Percentiles rank a stretch among this genome's conserved stretches.
Evolutionary conservation across 2,797 vertebrate species (phyloP).

Genomic region (Rhinella marina): DNA sequence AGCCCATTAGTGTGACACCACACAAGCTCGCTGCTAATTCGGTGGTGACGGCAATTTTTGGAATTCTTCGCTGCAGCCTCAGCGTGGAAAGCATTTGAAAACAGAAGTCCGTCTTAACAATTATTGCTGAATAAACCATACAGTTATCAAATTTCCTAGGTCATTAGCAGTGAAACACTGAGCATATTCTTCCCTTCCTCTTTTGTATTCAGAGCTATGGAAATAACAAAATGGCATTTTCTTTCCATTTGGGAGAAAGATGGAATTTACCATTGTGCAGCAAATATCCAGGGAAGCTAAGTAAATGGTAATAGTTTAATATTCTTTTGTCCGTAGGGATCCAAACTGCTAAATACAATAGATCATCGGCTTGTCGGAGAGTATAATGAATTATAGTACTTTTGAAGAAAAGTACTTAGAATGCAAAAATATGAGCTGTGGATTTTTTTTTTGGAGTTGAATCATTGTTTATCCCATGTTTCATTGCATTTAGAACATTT

Average conservation of each 20-base stretch:
- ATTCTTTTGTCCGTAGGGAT: slow-evolving; percentile 71
- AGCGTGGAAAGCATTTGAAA: slow-evolving; percentile 43
- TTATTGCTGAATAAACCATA: slow-evolving; percentile 67
- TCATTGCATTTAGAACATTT: neutral
- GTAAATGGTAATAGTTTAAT: slow-evolving; percentile 77
- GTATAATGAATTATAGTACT: slow-evolving; percentile 64
- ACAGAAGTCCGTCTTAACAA: slow-evolving; percentile 65
- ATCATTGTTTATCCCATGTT: neutral
- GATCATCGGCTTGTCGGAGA: slow-evolving; percentile 66
- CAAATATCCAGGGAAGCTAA: slow-evolving; percentile 76
- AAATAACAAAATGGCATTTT: slow-evolving; percentile 72
- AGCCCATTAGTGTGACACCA: slow-evolving; percentile 50
- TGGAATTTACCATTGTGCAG: slow-evolving; percentile 75
- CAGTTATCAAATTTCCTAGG: slow-evolving; percentile 70
- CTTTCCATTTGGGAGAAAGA: slow-evolving; percentile 75
- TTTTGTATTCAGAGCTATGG: slow-evolving; percentile 65
- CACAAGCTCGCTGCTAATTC: slow-evolving; percentile 51
- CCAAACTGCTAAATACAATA: slow-evolving; percentile 68
- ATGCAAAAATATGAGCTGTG: slow-evolving; percentile 16
- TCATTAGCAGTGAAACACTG: slow-evolving; percentile 69
- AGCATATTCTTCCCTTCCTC: slow-evolving; percentile 65
- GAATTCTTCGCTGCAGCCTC: slow-evolving; percentile 45
- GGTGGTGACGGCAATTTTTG: slow-evolving; percentile 54
- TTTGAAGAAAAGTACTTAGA: slow-evolving; percentile 57
- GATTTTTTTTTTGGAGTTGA: neutral